A percentile compares a stretch with the other conserved stretches of the same genome.
Conservation (phyloP, 2,113 vertebrate species). For the Turnix velox region DNA sequence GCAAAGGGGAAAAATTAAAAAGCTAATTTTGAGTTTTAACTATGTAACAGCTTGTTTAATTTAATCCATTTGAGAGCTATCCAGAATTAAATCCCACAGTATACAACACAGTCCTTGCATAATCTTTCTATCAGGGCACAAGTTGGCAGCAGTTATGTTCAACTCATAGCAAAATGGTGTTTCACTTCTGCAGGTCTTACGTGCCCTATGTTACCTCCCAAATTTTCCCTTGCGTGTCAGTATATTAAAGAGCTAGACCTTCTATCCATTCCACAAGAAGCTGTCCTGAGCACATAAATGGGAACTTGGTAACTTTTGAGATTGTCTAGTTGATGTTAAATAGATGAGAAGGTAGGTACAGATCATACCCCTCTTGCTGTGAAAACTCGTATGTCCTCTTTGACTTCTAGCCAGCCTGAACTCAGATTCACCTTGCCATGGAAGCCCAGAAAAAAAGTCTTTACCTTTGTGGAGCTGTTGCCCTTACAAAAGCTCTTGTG, state of each 20-base stretch:
- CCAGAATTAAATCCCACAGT: neutral
- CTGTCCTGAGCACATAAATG: fast-evolving
- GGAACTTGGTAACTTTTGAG: neutral
- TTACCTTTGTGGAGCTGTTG: neutral
- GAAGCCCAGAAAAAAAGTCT: neutral
- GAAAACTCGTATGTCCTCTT: neutral
- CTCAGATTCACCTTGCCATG: neutral
- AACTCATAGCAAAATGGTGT: neutral
- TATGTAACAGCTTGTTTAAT: neutral
- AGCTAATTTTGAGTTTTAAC: neutral
- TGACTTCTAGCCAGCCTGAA: neutral
- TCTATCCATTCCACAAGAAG: neutral
- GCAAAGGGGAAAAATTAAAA: neutral
- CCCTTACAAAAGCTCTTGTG: neutral
- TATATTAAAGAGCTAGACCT: neutral
- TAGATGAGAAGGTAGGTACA: neutral
- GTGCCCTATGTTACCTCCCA: neutral
- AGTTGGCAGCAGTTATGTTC: neutral
- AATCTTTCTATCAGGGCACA: neutral
- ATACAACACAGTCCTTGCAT: neutral
- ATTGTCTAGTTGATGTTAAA: neutral
- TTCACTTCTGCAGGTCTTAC: neutral
- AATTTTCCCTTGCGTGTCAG: neutral
- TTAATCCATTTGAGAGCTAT: neutral
- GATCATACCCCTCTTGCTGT: neutral